phyloP scores from a whole-genome alignment of 2,797 vertebrate genomes.

The Helostoma temminkii region DNA sequence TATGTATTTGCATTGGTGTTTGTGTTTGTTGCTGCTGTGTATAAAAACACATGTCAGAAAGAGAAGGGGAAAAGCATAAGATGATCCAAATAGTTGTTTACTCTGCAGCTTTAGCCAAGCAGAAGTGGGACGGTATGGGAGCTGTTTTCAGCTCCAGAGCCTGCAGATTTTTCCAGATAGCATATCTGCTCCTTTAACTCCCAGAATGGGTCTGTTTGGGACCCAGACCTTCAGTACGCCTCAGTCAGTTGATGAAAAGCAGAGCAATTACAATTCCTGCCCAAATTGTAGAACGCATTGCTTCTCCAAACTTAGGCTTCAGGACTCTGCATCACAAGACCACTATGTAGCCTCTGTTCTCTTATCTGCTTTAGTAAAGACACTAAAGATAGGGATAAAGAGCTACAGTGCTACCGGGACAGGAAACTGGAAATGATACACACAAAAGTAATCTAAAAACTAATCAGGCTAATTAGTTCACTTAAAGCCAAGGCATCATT shows the following conservation, averaged over 20 bases:
- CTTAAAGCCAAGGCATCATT: slow-evolving; percentile 51
- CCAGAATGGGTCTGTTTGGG: slow-evolving; percentile 45
- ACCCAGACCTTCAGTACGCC: slow-evolving; percentile 57
- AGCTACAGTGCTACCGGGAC: slow-evolving; percentile 45
- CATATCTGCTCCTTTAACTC: slow-evolving; percentile 70
- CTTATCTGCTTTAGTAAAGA: slow-evolving; percentile 63
- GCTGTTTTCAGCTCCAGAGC: slow-evolving; percentile 59
- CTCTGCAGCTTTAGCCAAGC: slow-evolving; percentile 37
- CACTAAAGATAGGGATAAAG: slow-evolving; percentile 62
- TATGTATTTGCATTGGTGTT: slow-evolving; percentile 22
- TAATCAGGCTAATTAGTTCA: slow-evolving; percentile 73
- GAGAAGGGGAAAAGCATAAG: slow-evolving; percentile 38
- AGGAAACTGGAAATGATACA: slow-evolving; percentile 64
- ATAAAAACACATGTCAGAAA: slow-evolving; percentile 55
- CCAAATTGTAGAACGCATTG: slow-evolving; percentile 50
- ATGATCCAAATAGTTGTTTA: slow-evolving; percentile 50
- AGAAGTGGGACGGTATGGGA: slow-evolving; percentile 63
- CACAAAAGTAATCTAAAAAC: slow-evolving; percentile 66
- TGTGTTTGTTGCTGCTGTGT: slow-evolving; percentile 28
- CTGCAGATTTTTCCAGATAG: slow-evolving; percentile 77
- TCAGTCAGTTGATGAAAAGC: slow-evolving; percentile 67
- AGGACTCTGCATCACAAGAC: slow-evolving; percentile 50
- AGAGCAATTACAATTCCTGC: slow-evolving; percentile 61
- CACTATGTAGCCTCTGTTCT: slow-evolving; percentile 34
- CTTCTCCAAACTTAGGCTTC: slow-evolving; percentile 25